A percentile compares a stretch with the other conserved stretches of the same genome.
These are phyloP conservation scores for Micromys minutus DNA, from an alignment of 2,113 vertebrate species.

Conservation along the genomic window DNA sequence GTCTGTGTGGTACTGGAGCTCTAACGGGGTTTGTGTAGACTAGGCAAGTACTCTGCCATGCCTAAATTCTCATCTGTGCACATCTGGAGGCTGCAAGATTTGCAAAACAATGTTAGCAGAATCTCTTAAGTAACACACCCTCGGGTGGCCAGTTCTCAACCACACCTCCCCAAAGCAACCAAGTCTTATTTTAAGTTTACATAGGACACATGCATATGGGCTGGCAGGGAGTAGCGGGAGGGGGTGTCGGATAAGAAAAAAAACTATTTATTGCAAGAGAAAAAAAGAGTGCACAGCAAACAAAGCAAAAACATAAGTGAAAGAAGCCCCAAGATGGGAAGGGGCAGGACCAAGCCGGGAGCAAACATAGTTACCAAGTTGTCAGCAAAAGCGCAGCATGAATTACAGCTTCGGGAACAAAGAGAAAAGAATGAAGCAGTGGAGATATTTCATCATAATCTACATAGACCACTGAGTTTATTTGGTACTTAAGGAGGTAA, in stretches of 20 bases:
- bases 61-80: neutral
- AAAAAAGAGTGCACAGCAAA: constrained; percentile 33
- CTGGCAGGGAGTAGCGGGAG: too few relatives aligned
- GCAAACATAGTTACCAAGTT: neutral
- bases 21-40: neutral
- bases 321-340: neutral
- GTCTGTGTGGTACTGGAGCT: neutral
- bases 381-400: constrained; percentile 43
- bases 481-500: constrained; percentile 79
- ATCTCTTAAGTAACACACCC: neutral
- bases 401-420: constrained; percentile 71
- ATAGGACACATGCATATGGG: neutral
- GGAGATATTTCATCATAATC: constrained; percentile 76
- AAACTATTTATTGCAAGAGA: neutral
- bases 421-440: constrained; percentile 50
- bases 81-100: neutral
- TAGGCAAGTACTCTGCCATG: neutral
- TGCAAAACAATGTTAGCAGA: neutral
- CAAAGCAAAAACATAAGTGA: constrained; percentile 6
- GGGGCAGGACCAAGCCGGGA: neutral
- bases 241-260: too few relatives aligned
- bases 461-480: constrained; percentile 80
- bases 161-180: neutral
- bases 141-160: neutral
- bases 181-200: constrained; percentile 21